Evolutionary conservation across 2,113 vertebrate genomes (phyloP), one percentile per base, ranked within the genome.

Genomic region (Oreocharis arfaki): DNA sequence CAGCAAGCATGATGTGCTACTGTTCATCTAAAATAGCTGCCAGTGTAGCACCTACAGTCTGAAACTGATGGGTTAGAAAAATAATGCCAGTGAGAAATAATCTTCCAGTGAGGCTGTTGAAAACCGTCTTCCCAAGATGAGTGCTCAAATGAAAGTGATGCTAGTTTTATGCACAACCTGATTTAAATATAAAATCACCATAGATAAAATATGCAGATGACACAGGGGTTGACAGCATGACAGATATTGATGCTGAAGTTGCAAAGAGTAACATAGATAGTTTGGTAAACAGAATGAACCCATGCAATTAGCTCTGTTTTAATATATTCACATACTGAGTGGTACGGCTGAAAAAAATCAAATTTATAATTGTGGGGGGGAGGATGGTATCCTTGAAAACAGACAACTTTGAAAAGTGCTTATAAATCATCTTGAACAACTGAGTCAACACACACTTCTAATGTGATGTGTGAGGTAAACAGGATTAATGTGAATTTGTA

Each of bases 381-480:
- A 89, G 41, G 57, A 41, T 26, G 53, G 13, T 16, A 52, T 42
- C 16, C 44, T 64, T 87, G 70, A 83, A 83, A 93, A 63, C 53
- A 87, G 11, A n/a, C 46, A 91, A n/a, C 85, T 95, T 94, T 88
- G 57, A 44, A 76, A 90, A 83, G 61, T 65, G 26, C 30, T 95
- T 79, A 76, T 82, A 93, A 87, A 91, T 97, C 65, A 57, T 42
- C 44, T 87, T 56, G 67, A 80, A 68, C 61, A 96, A 85, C 27
- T 75, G 56, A 91, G 64, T 55, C 77, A 92, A 89, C 21, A 14
- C 39, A 52, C 27, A 69, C 65, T 79, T 79, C 47, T 87, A 47
- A 85, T 68, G 37, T 60, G 92, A 75, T 57, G 47, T 60, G n/a
- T 67, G 52, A 94, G 26, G 70, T n/a, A 70, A 92, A 74, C 42